Evolutionary conservation across 1,140 invertebrate genomes (phyloP).

Genomic region (Microplitis mediator): DNA sequence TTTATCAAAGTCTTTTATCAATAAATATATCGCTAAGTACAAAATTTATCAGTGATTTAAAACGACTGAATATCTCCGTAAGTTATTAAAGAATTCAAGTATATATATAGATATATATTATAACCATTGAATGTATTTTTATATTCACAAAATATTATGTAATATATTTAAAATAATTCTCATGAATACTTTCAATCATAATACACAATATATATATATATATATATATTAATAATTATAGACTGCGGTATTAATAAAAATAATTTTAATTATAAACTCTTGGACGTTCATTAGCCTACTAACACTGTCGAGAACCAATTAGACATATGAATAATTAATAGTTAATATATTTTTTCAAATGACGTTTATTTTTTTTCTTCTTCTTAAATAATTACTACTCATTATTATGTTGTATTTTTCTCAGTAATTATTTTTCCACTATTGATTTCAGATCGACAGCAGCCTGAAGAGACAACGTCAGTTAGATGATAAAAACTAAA

Average conservation of each 20-base stretch:
- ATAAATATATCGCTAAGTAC: neutral
- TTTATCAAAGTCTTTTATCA: neutral
- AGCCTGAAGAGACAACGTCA: too few relatives aligned
- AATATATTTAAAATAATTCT: too few relatives aligned
- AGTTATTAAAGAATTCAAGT: neutral
- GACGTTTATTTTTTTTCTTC: too few relatives aligned
- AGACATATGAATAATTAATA: conserved; percentile 6
- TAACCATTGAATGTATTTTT: neutral
- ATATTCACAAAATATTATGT: too few relatives aligned
- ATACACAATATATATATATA: neutral
- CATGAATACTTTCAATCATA: too few relatives aligned
- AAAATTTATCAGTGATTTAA: conserved; percentile 7
- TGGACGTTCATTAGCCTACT: conserved; percentile 7
- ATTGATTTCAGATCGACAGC: too few relatives aligned
- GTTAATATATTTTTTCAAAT: neutral
- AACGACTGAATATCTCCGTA: neutral
- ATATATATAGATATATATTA: too few relatives aligned
- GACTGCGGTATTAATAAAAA: neutral
- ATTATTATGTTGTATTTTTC: neutral
- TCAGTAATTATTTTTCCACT: too few relatives aligned
- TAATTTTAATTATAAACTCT: neutral
- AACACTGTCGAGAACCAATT: too few relatives aligned
- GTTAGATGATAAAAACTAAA: neutral
- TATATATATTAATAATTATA: neutral
- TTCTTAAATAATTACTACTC: neutral